phyloP scores from a whole-genome alignment of 2,888 invertebrate genomes.

The Drosophila anomelani region DNA sequence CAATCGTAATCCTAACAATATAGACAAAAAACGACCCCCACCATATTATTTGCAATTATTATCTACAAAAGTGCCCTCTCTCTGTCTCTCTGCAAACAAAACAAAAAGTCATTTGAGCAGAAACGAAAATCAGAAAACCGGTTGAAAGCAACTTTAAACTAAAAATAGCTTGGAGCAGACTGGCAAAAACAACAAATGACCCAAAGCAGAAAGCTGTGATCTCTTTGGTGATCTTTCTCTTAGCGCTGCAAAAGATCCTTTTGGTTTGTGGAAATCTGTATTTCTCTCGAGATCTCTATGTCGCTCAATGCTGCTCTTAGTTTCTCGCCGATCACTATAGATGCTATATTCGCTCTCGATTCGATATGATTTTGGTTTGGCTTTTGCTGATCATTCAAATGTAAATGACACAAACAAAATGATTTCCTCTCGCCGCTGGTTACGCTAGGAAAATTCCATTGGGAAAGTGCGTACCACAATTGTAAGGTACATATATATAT shows the following conservation, averaged over 20 bases:
- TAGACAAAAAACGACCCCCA: conserved; percentile 2
- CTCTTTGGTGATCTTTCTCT: conserved; percentile 36
- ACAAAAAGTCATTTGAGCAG: conserved; percentile 34
- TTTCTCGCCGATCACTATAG: conserved; percentile 1
- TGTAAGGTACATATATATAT: not conserved
- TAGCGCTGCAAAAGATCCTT: conserved; percentile 26
- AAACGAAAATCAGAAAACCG: conserved; percentile 53
- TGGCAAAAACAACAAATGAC: conserved; percentile 19
- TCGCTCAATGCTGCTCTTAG: not conserved
- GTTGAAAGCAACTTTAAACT: conserved; percentile 53
- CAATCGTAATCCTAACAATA: conserved; percentile 19
- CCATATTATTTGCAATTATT: conserved; percentile 27
- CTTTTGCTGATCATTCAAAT: conserved; percentile 19
- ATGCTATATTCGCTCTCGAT: conserved; percentile 29
- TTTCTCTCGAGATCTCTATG: conserved; percentile 2
- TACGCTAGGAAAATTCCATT: conserved; percentile 43
- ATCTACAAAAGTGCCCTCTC: conserved; percentile 2
- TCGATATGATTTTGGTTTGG: conserved; percentile 27
- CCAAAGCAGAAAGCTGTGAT: conserved; percentile 9
- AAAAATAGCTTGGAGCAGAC: conserved; percentile 44
- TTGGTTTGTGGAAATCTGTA: not conserved
- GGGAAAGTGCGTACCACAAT: conserved; percentile 19
- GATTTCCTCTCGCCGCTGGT: conserved; percentile 26
- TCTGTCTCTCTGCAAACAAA: conserved; percentile 33
- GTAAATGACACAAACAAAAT: conserved; percentile 28